These are phyloP conservation scores for Masnerella sp. DNA, from an alignment of 2,888 invertebrate genomes.

Conservation along the genomic window DNA sequence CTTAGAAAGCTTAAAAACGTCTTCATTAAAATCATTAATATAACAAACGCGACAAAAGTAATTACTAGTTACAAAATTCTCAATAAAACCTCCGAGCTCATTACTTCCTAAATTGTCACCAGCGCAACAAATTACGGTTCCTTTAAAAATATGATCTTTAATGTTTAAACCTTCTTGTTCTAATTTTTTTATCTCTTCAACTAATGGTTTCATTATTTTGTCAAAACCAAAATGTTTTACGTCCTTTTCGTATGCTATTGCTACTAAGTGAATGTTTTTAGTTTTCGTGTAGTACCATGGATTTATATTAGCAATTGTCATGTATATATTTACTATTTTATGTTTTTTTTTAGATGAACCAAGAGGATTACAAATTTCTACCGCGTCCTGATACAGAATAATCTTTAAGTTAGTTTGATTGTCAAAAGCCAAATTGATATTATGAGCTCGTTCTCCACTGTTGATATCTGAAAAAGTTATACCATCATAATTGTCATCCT, in stretches of 20 bases:
- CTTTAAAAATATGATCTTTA: conserved; percentile 3
- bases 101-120: conserved; percentile 8
- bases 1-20: conserved; percentile 4
- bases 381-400: background rate
- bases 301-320: conserved; percentile 5
- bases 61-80: conserved; percentile 53
- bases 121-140: conserved; percentile 1
- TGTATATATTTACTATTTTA: background rate
- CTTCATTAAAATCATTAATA: conserved; percentile 25
- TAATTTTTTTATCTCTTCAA: conserved; percentile 37
- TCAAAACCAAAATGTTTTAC: conserved; percentile 41
- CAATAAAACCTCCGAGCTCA: conserved; percentile 50
- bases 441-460: conserved; percentile 1
- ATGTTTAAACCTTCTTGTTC: conserved; percentile 44
- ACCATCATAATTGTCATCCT: conserved; percentile 10
- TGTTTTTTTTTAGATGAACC: conserved; percentile 5
- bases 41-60: conserved; percentile 21
- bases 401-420: conserved; percentile 6
- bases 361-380: conserved; percentile 26
- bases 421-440: background rate
- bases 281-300: conserved; percentile 1
- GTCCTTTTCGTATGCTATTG: conserved; percentile 41
- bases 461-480: conserved; percentile 3
- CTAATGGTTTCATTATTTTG: conserved; percentile 41
- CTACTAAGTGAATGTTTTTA: conserved; percentile 1